Conservation (phyloP, 2,888 invertebrate genomes). For the Leptinotarsa tumamoca region DNA sequence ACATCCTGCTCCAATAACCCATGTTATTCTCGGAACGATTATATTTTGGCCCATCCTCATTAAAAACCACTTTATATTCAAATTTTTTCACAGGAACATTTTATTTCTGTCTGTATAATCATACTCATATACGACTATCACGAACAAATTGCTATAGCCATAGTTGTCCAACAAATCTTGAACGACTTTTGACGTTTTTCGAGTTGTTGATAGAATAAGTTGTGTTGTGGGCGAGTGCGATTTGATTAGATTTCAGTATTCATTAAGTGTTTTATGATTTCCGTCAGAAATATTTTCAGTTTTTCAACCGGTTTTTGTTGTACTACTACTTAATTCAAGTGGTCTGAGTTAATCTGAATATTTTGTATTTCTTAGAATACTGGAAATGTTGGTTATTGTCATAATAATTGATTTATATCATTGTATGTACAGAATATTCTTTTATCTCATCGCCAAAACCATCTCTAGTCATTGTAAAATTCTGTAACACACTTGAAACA, state of each 20-base stretch:
- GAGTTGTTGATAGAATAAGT: background rate
- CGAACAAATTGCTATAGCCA: slow-evolving; percentile 28
- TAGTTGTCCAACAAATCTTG: slow-evolving; percentile 24
- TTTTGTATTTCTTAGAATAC: too few relatives aligned
- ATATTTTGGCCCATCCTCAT: slow-evolving; percentile 32
- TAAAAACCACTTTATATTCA: slow-evolving; percentile 40
- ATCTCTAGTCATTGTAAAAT: too few relatives aligned
- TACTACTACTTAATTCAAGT: too few relatives aligned
- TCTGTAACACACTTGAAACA: too few relatives aligned
- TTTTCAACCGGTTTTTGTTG: background rate
- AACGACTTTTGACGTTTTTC: slow-evolving; percentile 22
- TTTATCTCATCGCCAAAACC: too few relatives aligned
- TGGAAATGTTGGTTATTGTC: too few relatives aligned
- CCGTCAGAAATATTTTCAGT: background rate
- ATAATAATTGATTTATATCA: too few relatives aligned
- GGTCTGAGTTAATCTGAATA: too few relatives aligned
- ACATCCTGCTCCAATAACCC: slow-evolving; percentile 25
- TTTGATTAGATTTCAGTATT: background rate
- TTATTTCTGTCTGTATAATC: slow-evolving; percentile 29
- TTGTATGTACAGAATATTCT: too few relatives aligned
- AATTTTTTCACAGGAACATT: slow-evolving; percentile 26
- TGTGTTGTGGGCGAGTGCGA: background rate
- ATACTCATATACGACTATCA: slow-evolving; percentile 5
- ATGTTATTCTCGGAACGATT: slow-evolving; percentile 14
- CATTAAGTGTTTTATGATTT: background rate